Evolutionary conservation across 2,113 vertebrate species (phyloP).

Genomic region (Notothenia coriiceps): DNA sequence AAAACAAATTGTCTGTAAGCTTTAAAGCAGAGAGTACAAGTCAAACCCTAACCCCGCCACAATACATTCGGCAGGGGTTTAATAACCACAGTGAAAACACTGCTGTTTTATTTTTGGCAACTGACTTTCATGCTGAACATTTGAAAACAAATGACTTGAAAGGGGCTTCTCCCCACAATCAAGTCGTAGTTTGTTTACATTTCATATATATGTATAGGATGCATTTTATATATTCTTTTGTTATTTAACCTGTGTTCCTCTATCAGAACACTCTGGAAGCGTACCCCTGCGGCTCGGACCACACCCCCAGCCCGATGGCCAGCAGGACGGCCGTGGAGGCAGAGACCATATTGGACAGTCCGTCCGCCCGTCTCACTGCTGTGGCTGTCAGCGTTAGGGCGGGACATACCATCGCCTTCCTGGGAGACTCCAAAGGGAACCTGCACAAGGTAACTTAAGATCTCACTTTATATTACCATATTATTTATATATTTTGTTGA

Average conservation of each 20-base stretch:
- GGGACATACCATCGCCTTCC: conserved; percentile 92
- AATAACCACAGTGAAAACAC: background rate
- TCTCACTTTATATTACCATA: background rate
- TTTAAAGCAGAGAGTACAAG: conserved; percentile 21
- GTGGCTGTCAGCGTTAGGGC: conserved; percentile 90
- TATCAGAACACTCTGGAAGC: conserved; percentile 92
- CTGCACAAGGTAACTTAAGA: conserved; percentile 89
- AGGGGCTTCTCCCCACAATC: background rate
- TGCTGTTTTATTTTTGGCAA: conserved; percentile 32
- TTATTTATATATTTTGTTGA: too few relatives aligned
- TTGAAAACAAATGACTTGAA: background rate
- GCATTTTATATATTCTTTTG: background rate
- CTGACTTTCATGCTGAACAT: conserved; percentile 3
- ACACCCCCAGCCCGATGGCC: conserved; percentile 98
- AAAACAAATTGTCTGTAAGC: conserved; percentile 40
- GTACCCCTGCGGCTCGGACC: conserved; percentile 97
- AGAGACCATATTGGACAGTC: conserved; percentile 88
- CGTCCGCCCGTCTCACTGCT: conserved; percentile 89
- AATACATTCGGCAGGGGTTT: conserved; percentile 35
- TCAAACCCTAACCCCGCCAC: conserved; percentile 3
- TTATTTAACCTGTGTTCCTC: background rate
- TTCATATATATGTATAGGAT: too few relatives aligned
- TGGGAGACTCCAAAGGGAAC: conserved; percentile 93
- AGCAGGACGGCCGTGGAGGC: conserved; percentile 89
- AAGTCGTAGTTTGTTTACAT: background rate